Percentiles rank a stretch among this genome's conserved stretches.
Conservation (phyloP, 2,888 invertebrate species). For the Nymphalis c-album region DNA sequence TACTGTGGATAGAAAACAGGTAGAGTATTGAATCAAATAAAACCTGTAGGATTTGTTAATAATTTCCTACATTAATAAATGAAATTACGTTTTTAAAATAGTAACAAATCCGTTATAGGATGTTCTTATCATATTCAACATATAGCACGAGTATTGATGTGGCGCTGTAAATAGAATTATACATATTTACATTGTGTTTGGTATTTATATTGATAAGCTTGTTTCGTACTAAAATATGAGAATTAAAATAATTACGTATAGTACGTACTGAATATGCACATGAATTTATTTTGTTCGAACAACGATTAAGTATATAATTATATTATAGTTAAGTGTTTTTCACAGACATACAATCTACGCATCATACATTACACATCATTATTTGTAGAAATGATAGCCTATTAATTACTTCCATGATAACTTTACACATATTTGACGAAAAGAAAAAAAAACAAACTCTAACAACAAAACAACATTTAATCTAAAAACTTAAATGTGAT, state of each 20-base stretch:
- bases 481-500: too few relatives aligned
- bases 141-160: neutral
- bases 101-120: neutral
- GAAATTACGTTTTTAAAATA: neutral
- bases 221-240: neutral
- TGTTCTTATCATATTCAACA: conserved; percentile 9
- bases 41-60: neutral
- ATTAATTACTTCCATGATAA: too few relatives aligned
- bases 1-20: neutral
- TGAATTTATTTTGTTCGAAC: neutral
- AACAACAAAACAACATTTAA: too few relatives aligned
- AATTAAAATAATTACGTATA: too few relatives aligned
- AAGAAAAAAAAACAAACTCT: too few relatives aligned
- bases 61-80: too few relatives aligned
- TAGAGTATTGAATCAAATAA: neutral
- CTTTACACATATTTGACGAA: too few relatives aligned
- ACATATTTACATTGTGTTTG: conserved; percentile 3
- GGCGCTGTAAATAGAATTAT: conserved; percentile 4
- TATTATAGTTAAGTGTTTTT: too few relatives aligned
- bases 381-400: too few relatives aligned
- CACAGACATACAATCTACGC: too few relatives aligned
- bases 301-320: too few relatives aligned
- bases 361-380: too few relatives aligned
- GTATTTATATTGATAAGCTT: conserved; percentile 3
- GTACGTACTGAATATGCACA: neutral